phyloP scores from a whole-genome alignment of 2,113 vertebrate species.

The Puntigrus tetrazona region DNA sequence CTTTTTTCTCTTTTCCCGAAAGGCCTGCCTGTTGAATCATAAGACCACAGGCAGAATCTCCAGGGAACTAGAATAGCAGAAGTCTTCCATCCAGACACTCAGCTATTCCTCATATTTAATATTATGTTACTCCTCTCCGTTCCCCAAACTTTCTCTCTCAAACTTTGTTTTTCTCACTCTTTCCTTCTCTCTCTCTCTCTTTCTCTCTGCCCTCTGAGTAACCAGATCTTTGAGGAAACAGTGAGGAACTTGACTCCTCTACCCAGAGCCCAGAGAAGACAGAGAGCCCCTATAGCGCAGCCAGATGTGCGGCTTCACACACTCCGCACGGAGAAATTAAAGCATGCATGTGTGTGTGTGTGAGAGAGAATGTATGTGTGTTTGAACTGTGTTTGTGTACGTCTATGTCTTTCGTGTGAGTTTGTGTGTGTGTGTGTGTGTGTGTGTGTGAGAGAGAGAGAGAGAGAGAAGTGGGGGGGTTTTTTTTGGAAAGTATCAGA shows the following conservation, averaged over 20 bases:
- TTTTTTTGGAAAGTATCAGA: slow-evolving; percentile 91
- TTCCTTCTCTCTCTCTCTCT: slow-evolving; percentile 62
- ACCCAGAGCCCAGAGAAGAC: slow-evolving; percentile 86
- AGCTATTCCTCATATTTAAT: slow-evolving; percentile 63
- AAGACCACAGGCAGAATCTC: slow-evolving; percentile 15
- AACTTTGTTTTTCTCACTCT: slow-evolving; percentile 58
- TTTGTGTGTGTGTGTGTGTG: slow-evolving; percentile 14
- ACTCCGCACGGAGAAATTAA: slow-evolving; percentile 83
- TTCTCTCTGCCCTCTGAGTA: slow-evolving; percentile 85
- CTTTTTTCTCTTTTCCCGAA: slow-evolving; percentile 24
- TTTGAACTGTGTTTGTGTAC: neutral
- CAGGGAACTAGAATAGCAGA: slow-evolving; percentile 21
- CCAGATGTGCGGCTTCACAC: slow-evolving; percentile 92
- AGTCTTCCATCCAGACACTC: slow-evolving; percentile 76
- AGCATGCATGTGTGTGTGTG: slow-evolving; percentile 52
- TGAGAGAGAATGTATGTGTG: neutral
- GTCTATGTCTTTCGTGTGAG: neutral
- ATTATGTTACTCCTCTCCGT: slow-evolving; percentile 66
- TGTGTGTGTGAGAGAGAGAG: neutral
- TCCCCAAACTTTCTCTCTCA: slow-evolving; percentile 45
- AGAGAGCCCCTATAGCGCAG: slow-evolving; percentile 94
- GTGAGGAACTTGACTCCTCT: slow-evolving; percentile 85
- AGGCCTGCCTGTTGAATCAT: slow-evolving; percentile 27
- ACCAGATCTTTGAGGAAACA: slow-evolving; percentile 89
- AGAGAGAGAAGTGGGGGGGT: slow-evolving; percentile 68